Evolutionary conservation across 2,888 invertebrate species (phyloP).

Genomic region (Cephalotes varians): DNA sequence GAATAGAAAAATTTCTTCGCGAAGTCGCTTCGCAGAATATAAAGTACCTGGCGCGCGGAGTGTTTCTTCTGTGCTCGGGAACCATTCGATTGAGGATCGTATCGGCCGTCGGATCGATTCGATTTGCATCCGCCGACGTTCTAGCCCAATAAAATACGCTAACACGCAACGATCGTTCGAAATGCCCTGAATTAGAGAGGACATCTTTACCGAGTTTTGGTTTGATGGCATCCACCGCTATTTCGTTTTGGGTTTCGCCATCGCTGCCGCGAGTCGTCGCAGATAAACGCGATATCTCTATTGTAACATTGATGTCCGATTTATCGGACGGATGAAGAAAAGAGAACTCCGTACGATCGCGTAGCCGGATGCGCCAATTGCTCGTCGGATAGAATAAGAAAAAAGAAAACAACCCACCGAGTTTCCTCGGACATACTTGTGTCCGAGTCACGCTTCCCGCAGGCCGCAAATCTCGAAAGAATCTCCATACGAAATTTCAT

Average conservation of each 20-base stretch:
- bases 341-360: not conserved
- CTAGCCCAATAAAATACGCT: slow-evolving; percentile 70
- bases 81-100: slow-evolving; percentile 30
- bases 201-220: slow-evolving; percentile 6
- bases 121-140: slow-evolving; percentile 68
- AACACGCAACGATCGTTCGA: slow-evolving; percentile 56
- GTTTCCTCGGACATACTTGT: not conserved
- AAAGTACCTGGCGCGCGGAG: slow-evolving; percentile 19
- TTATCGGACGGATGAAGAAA: slow-evolving; percentile 4
- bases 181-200: slow-evolving; percentile 28
- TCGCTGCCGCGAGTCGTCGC: not conserved
- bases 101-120: slow-evolving; percentile 59
- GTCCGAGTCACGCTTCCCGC: not conserved
- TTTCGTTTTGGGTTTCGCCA: slow-evolving; percentile 2
- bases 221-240: not conserved
- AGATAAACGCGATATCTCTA: not conserved
- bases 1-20: slow-evolving; percentile 43
- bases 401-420: not conserved
- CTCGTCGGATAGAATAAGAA: not conserved
- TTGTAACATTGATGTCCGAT: slow-evolving; percentile 15
- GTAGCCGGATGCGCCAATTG: not conserved
- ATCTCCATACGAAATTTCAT: slow-evolving; percentile 49
- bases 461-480: slow-evolving; percentile 13
- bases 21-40: slow-evolving; percentile 37
- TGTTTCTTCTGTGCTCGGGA: slow-evolving; percentile 15